phyloP scores from a whole-genome alignment of 2,888 invertebrate species.

The Patella pellucida region DNA sequence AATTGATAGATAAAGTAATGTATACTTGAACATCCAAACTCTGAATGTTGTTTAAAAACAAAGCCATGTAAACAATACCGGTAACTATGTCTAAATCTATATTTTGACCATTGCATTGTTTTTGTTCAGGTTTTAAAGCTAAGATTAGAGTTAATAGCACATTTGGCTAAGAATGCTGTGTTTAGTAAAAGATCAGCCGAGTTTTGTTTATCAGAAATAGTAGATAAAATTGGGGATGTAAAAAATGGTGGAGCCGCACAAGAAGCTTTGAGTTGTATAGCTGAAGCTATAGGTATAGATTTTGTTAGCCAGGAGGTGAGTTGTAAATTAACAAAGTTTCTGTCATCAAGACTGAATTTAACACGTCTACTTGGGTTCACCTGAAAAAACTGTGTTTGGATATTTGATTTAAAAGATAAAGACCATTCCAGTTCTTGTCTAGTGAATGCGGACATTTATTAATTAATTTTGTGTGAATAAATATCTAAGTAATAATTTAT shows the following conservation, averaged over 20 bases:
- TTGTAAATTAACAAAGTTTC: background rate
- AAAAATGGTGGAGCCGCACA: constrained; percentile 82
- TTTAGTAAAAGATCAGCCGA: constrained; percentile 79
- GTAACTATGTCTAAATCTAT: no score
- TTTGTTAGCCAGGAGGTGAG: constrained; percentile 78
- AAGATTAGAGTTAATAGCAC: constrained; percentile 84
- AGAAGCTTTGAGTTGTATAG: constrained; percentile 81
- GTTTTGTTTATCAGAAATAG: constrained; percentile 83
- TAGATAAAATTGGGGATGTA: constrained; percentile 87
- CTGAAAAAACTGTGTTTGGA: no score
- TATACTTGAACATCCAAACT: no score
- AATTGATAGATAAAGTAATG: no score
- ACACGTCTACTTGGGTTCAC: background rate
- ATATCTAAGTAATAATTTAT: no score
- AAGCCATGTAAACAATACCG: no score
- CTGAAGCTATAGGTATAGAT: constrained; percentile 84
- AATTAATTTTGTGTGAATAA: no score
- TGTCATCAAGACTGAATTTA: background rate
- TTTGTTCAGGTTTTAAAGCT: constrained; percentile 79
- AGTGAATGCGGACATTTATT: no score
- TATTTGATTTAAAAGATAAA: no score
- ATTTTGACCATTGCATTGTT: background rate
- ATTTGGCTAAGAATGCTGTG: constrained; percentile 79
- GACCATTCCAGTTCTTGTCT: no score
- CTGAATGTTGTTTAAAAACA: no score